Percentiles rank a stretch among this genome's conserved stretches.
Evolutionary conservation across 2,797 vertebrate species (phyloP).

Genomic region (Astyanax mexicanus): DNA sequence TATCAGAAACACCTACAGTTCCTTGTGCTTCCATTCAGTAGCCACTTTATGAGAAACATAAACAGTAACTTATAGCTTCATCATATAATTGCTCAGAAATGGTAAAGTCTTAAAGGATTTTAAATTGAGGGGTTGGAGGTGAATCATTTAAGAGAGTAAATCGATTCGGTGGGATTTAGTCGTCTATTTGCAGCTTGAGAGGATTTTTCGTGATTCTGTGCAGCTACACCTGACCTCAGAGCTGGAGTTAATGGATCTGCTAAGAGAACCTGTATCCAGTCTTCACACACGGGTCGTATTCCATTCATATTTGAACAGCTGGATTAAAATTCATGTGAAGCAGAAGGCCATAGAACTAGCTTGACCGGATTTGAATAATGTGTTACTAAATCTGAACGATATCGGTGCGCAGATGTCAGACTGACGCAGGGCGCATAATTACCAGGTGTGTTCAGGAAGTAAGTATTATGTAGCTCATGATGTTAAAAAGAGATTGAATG

Average conservation of each 20-base stretch:
- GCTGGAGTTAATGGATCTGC: conserved; percentile 10
- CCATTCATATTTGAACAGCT: conserved; percentile 66
- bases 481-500: conserved; percentile 10
- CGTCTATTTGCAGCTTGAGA: neutral
- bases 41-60: too few species aligned
- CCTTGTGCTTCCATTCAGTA: too few species aligned
- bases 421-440: conserved; percentile 20
- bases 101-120: too few species aligned
- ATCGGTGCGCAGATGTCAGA: conserved; percentile 40
- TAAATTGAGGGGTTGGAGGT: neutral
- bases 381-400: conserved; percentile 55
- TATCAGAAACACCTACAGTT: too few species aligned
- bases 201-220: conserved; percentile 14
- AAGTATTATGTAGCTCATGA: conserved; percentile 10
- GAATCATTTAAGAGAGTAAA: neutral
- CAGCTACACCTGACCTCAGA: conserved; percentile 42
- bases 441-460: conserved; percentile 23
- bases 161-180: neutral
- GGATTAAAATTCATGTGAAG: conserved; percentile 70
- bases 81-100: too few species aligned
- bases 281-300: conserved; percentile 33
- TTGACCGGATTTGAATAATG: conserved; percentile 66
- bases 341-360: conserved; percentile 63
- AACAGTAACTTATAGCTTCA: too few species aligned
- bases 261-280: conserved; percentile 14